A percentile compares a stretch with the other conserved stretches of the same genome.
Evolutionary conservation across 2,888 invertebrate genomes (phyloP).

Genomic region (Periphyllus acericola): DNA sequence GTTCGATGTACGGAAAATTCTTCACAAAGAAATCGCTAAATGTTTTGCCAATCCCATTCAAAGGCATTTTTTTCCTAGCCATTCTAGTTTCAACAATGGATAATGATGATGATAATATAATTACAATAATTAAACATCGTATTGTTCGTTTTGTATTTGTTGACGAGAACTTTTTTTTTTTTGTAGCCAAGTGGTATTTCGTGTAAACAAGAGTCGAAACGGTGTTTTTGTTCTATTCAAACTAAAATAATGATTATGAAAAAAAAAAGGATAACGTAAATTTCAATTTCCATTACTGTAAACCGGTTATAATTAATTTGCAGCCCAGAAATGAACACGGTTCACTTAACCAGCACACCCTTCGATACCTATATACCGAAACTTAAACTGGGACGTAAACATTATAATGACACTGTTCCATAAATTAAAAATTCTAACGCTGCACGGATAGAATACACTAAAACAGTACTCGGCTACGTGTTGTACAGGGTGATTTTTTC

Average conservation of each 20-base stretch:
- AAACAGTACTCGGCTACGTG: background rate
- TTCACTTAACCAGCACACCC: conserved; percentile 26
- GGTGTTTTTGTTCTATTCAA: conserved; percentile 41
- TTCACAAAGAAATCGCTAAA: conserved; percentile 13
- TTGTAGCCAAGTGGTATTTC: conserved; percentile 36
- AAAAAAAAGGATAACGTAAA: conserved; percentile 16
- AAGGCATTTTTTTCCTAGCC: conserved; percentile 1
- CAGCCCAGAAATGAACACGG: conserved; percentile 35
- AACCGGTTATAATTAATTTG: conserved; percentile 55
- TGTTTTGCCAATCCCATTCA: conserved; percentile 37
- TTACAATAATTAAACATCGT: conserved; percentile 35
- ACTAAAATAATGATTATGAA: conserved; percentile 35
- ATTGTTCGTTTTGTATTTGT: conserved; percentile 38
- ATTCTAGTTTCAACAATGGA: conserved; percentile 20
- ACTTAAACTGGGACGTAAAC: conserved; percentile 25
- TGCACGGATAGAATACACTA: background rate
- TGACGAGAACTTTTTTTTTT: background rate
- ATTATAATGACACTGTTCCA: background rate
- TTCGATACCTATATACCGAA: background rate
- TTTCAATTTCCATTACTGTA: conserved; percentile 34
- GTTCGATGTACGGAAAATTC: background rate
- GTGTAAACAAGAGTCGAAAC: conserved; percentile 49
- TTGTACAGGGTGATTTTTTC: too few relatives aligned
- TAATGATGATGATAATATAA: conserved; percentile 20
- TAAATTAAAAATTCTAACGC: background rate